Evolutionary conservation across 2,888 invertebrate genomes (phyloP), one percentile per base, ranked within the genome.

Genomic region (Archaeoteleia sp.): DNA sequence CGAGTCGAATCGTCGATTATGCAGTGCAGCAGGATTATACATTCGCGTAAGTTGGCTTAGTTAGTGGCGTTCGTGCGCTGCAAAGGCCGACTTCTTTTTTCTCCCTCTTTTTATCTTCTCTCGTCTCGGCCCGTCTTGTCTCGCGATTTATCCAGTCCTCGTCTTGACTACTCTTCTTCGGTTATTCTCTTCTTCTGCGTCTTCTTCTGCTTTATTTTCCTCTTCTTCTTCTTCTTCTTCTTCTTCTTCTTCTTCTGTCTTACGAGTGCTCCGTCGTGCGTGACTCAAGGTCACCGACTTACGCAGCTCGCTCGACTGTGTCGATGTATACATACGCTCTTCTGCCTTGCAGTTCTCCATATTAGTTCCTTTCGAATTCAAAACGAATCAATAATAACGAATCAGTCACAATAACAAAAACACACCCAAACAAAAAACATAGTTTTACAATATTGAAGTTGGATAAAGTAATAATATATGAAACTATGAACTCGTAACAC

Each of bases 221-320:
- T 29, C 8, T 9, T 29, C 8, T 29, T 29, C n/a, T 29, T 29
- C 29, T 29, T 42, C 10, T 23, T 48, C 35, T 34, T 48, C 25
- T 10, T 13, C 27, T 25, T 42, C 27, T 27, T 12, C 7, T 8
- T 20, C 34, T 34, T 34, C 29, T 13, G 20, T 25, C 27, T 55
- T 29, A 15, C 25, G 29, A 48, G 39, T 45, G 45, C 57, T 53
- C 54, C 54, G 54, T 40, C 27, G 53, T 69, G 61, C 69, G 65
- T 69, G 65, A 61, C 69, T 69, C 68, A 65, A 69, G 69, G 69
- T 65, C 65, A 69, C 65, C 65, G 65, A 65, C 55, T 69, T 65
- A 69, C 60, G 51, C 55, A 32, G 45, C 48, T 54, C 37, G 46
- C 48, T 48, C 34, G 17, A 51, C 42, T 46, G 40, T 32, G 53